Percentiles rank a stretch among this genome's conserved stretches.
These are phyloP conservation scores for Plagiodera versicolora DNA, from an alignment of 2,888 invertebrate genomes.

Conservation along the genomic window DNA sequence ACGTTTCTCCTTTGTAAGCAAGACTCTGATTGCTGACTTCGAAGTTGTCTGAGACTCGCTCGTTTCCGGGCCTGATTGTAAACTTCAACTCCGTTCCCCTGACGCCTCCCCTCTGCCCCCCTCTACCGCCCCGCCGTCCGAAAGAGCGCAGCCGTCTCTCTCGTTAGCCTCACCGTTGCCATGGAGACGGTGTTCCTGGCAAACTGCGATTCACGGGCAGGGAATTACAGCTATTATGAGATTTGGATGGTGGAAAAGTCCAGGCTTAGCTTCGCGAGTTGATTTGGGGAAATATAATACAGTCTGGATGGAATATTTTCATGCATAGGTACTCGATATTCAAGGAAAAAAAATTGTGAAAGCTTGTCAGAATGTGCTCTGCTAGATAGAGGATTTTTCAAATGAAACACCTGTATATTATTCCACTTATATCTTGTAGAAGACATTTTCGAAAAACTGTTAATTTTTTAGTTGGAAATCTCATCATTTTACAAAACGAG, in stretches of 20 bases:
- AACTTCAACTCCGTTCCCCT: slow-evolving; percentile 35
- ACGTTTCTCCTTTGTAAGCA: slow-evolving; percentile 43
- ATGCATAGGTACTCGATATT: no score
- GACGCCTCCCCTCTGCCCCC: slow-evolving; percentile 5
- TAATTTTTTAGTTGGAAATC: no score
- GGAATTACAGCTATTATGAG: slow-evolving; percentile 28
- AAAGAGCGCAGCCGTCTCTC: neutral
- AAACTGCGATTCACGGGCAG: slow-evolving; percentile 22
- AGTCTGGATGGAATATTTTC: no score
- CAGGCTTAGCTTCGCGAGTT: neutral
- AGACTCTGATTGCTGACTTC: slow-evolving; percentile 48
- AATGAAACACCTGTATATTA: no score
- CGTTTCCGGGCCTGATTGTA: slow-evolving; percentile 51
- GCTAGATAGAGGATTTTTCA: no score
- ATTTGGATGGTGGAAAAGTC: slow-evolving; percentile 24
- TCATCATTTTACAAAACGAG: no score
- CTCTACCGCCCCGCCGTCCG: slow-evolving; percentile 5
- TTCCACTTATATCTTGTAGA: no score
- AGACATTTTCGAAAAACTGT: no score
- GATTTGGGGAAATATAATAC: no score
- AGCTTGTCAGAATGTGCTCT: no score
- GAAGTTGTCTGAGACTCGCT: slow-evolving; percentile 44
- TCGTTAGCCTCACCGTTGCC: slow-evolving; percentile 25
- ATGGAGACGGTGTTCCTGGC: slow-evolving; percentile 25
- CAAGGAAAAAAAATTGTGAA: no score